Base-by-base conservation (phyloP, 2,888 invertebrate species). In the Eurytoma adleriae region DNA sequence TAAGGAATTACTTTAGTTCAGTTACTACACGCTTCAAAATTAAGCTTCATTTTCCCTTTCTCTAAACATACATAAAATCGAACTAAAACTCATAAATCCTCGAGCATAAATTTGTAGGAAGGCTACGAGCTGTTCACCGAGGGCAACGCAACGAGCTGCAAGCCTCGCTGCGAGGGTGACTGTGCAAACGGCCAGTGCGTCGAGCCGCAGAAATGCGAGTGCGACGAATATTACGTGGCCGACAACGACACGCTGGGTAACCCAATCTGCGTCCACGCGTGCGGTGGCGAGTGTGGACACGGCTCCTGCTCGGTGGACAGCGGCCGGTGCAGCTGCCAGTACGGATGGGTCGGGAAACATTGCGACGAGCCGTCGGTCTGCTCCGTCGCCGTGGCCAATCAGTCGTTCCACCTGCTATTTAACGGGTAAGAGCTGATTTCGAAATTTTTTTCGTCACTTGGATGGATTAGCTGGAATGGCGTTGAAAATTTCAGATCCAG, bases 161-260 rank as follows among this genome's bases (percentile, higher is more conserved):
- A 92, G 0, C 94, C 95, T 0, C 89, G 90, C 30, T 95, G 95
- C 85, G 87, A 86, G 14, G 82, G 86, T 0, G 84, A 86, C 77
- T 94, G 94, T 71, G 92, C 16, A 2, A 18, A 92, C 4, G 94
- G 93, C 0, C 86, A 85, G 12, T 91, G 91, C 81, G 67, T 83
- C 3, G 84, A 83, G 20, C 89, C 90, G 3, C 83, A 88, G 48
- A 74, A 74, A 0, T 91, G 91, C 80, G 73, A 79, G 7, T 91
- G 90, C 83, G 50, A 85, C 67, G 76, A 84, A 0, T 86, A 88
- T 13, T 89, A 87, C 64, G 16, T 84, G 54, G 18, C 79, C 40
- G 50, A 71, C 10, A 83, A 83, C 66, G 80, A 79, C 68, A 80
- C 74, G 0, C 20, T 14, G n/a, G 83, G 81, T 50, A 77, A 79